These are phyloP conservation scores for Andrena cerasifolii DNA, from an alignment of 1,140 invertebrate genomes.

Conservation along the genomic window DNA sequence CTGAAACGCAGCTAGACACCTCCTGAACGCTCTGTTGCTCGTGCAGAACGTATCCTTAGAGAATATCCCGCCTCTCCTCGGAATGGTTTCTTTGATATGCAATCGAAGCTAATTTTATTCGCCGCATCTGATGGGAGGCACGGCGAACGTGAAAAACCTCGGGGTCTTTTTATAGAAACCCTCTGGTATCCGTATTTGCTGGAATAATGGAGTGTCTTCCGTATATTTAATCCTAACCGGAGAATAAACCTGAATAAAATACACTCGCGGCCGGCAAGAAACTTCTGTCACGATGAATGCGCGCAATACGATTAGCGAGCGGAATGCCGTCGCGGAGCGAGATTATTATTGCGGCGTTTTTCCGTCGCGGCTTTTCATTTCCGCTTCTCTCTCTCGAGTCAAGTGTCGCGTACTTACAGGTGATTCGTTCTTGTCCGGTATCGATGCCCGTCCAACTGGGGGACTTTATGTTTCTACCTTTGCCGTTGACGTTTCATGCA, in stretches of 20 bases:
- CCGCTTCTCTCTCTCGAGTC: conserved; percentile 1
- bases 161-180: too few relatives aligned
- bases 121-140: too few relatives aligned
- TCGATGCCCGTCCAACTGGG: not conserved
- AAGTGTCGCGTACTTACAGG: not conserved
- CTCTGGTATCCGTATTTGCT: too few relatives aligned
- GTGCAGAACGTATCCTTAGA: too few relatives aligned
- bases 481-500: not conserved
- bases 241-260: not conserved
- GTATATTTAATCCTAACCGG: not conserved
- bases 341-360: conserved; percentile 27
- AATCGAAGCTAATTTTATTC: too few relatives aligned
- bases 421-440: not conserved
- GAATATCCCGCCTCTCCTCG: too few relatives aligned
- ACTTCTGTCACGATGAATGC: not conserved
- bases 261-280: not conserved
- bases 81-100: too few relatives aligned
- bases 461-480: not conserved
- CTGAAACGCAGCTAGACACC: too few relatives aligned
- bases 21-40: too few relatives aligned
- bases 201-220: too few relatives aligned
- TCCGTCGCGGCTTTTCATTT: conserved; percentile 14
- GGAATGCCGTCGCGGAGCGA: conserved; percentile 16
- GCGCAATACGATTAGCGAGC: conserved; percentile 12
- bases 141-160: too few relatives aligned